A percentile compares a stretch with the other conserved stretches of the same genome.
Conservation (phyloP, 2,888 invertebrate species). For the Plusia festucae region DNA sequence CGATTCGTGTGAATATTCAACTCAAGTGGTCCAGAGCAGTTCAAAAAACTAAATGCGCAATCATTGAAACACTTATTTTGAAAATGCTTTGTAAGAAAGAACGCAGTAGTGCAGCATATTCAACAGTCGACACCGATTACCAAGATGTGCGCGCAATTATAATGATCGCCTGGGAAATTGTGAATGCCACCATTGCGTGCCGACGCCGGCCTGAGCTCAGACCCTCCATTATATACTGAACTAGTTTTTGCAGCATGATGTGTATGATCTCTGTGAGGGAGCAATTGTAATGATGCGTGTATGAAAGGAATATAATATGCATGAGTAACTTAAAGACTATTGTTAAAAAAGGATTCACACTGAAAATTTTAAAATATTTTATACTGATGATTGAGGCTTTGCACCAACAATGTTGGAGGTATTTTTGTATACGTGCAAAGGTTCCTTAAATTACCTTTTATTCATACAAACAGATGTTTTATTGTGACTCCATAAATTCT, state of each 20-base stretch:
- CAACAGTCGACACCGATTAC: not conserved
- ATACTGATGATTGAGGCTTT: not conserved
- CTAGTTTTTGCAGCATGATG: conserved; percentile 17
- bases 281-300: not conserved
- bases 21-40: not conserved
- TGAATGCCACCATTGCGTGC: conserved; percentile 33
- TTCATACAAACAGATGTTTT: too few relatives aligned
- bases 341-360: not conserved
- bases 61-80: not conserved
- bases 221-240: not conserved
- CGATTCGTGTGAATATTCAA: not conserved
- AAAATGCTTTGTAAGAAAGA: not conserved
- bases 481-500: too few relatives aligned
- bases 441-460: too few relatives aligned
- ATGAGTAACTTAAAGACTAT: not conserved
- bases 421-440: too few relatives aligned
- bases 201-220: not conserved
- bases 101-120: not conserved
- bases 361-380: not conserved
- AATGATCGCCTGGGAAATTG: conserved; percentile 31
- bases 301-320: not conserved
- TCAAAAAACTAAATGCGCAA: not conserved
- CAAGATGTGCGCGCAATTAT: conserved; percentile 2
- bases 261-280: not conserved
- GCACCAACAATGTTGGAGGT: too few relatives aligned